Evolutionary conservation across 30 jellyfish, hydroid and myxozoan genomes (phyloP).

Genomic region (Cassiopea xamachana): DNA sequence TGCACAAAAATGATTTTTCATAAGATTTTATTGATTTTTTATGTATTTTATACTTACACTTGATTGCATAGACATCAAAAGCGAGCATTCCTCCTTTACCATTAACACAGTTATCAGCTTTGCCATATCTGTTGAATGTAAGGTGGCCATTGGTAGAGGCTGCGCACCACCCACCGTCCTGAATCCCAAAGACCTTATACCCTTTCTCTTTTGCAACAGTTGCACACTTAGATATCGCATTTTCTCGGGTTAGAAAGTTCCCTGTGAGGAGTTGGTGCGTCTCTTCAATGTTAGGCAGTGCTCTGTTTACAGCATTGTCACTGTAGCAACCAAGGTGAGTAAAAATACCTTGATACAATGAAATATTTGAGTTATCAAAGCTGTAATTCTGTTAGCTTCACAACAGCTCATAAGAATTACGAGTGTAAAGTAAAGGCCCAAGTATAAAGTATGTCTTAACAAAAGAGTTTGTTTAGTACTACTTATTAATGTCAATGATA

Average conservation of each 20-base stretch:
- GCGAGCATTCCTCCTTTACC: constrained; percentile 96
- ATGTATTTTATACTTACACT: constrained; percentile 42
- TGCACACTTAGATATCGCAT: constrained; percentile 88
- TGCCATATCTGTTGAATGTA: constrained; percentile 77
- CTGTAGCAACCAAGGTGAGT: constrained; percentile 91
- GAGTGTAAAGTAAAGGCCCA: no score
- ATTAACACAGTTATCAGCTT: constrained; percentile 73
- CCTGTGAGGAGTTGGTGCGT: constrained; percentile 83
- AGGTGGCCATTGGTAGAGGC: constrained; percentile 68
- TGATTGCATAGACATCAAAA: constrained; percentile 77
- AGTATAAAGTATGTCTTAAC: no score
- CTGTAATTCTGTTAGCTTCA: no score
- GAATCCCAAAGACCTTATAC: constrained; percentile 83
- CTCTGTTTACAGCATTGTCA: constrained; percentile 61
- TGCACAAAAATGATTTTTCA: no score
- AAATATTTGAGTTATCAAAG: not conserved
- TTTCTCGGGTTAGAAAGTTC: constrained; percentile 76
- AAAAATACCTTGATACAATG: constrained; percentile 47
- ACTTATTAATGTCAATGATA: no score
- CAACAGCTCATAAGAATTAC: no score
- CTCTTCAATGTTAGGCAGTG: constrained; percentile 74
- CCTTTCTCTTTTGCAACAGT: constrained; percentile 71
- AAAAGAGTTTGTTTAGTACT: no score
- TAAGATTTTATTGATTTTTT: no score
- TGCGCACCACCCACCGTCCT: constrained; percentile 98